Evolutionary conservation across 2,113 vertebrate species (phyloP).

Genomic region (Lophura nycthemera): DNA sequence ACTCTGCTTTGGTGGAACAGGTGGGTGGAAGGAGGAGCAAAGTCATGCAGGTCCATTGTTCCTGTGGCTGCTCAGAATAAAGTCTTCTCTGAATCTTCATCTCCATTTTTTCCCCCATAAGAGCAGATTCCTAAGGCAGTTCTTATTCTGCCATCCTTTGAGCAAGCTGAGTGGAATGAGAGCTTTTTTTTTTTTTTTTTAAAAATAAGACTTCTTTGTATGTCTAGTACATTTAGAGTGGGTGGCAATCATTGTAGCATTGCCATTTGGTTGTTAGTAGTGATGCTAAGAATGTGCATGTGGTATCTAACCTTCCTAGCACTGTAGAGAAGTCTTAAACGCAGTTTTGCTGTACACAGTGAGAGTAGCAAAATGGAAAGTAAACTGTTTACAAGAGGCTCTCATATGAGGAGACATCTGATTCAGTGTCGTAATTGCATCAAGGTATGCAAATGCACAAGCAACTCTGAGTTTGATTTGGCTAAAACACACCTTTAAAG

Average conservation of each 20-base stretch:
- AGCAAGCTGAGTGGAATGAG: background rate
- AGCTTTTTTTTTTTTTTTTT: background rate
- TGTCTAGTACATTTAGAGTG: background rate
- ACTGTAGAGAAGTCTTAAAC: background rate
- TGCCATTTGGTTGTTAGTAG: background rate
- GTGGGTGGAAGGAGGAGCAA: background rate
- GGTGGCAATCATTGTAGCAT: background rate
- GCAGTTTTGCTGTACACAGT: background rate
- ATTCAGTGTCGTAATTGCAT: background rate
- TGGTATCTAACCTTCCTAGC: background rate
- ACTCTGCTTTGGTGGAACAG: background rate
- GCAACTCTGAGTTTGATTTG: background rate
- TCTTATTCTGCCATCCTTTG: background rate
- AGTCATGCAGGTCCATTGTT: background rate
- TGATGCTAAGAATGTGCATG: background rate
- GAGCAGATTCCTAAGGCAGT: background rate
- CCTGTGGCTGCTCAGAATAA: background rate
- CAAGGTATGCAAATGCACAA: background rate
- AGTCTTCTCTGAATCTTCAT: background rate
- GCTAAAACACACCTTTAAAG: background rate
- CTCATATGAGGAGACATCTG: background rate
- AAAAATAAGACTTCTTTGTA: background rate
- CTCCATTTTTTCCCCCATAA: accelerated
- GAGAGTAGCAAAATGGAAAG: background rate
- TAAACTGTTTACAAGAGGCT: background rate